A percentile compares a stretch with the other conserved stretches of the same genome.
Evolutionary conservation across 1,140 invertebrate genomes (phyloP).

Genomic region (Lerema accius): DNA sequence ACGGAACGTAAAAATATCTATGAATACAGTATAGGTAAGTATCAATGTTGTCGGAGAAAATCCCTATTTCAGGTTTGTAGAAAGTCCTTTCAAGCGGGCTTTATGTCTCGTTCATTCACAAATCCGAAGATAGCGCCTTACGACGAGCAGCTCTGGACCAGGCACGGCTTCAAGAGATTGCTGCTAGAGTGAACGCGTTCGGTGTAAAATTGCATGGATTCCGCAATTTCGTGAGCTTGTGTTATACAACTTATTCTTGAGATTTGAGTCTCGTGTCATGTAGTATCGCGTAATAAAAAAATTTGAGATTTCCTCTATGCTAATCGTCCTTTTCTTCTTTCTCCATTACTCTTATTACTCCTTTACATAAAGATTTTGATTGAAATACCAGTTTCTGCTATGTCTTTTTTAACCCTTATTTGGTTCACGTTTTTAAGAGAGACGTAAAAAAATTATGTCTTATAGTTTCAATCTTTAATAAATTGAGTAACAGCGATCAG

Average conservation of each 20-base stretch:
- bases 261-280: neutral
- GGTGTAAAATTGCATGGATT: constrained; percentile 60
- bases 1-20: neutral
- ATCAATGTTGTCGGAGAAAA: constrained; percentile 32
- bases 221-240: constrained; percentile 42
- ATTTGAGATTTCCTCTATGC: no score
- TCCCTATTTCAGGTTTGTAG: constrained; percentile 46
- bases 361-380: no score
- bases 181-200: constrained; percentile 47
- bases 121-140: constrained; percentile 62
- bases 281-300: no score
- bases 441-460: no score
- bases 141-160: constrained; percentile 43
- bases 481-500: no score
- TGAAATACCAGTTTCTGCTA: no score
- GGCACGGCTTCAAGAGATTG: constrained; percentile 55
- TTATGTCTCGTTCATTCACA: constrained; percentile 61
- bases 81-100: constrained; percentile 47
- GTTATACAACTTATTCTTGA: constrained; percentile 32
- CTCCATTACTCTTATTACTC: no score
- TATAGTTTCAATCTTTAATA: no score
- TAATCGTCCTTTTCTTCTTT: no score
- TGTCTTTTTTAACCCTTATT: no score
- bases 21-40: neutral
- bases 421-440: no score